Percentiles rank a stretch among this genome's conserved stretches.
Conservation (phyloP, 2,888 invertebrate species). For the Agonum fuliginosum region DNA sequence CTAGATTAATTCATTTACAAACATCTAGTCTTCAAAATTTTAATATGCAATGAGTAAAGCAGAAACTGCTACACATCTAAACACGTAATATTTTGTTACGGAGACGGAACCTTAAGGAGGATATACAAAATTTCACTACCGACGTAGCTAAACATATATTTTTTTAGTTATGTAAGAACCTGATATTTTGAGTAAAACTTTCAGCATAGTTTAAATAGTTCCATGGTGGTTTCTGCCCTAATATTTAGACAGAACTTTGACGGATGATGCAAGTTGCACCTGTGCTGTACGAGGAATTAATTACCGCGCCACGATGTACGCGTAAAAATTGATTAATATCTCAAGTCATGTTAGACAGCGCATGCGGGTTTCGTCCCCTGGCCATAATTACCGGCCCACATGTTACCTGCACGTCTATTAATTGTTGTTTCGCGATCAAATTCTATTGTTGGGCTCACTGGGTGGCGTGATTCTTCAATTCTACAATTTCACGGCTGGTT, state of each 20-base stretch:
- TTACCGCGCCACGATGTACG: slow-evolving; percentile 52
- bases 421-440: slow-evolving; percentile 26
- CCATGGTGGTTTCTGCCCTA: too few species aligned
- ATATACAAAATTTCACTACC: too few species aligned
- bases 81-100: too few species aligned
- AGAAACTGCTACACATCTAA: too few species aligned
- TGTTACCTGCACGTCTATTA: slow-evolving; percentile 30
- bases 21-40: too few species aligned
- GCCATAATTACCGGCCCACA: slow-evolving; percentile 67
- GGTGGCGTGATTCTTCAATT: slow-evolving; percentile 61
- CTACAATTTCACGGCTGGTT: slow-evolving; percentile 62
- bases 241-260: slow-evolving; percentile 52
- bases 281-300: slow-evolving; percentile 50
- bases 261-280: slow-evolving; percentile 45
- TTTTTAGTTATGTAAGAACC: too few species aligned
- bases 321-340: slow-evolving; percentile 53
- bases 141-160: too few species aligned
- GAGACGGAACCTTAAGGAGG: too few species aligned
- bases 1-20: too few species aligned
- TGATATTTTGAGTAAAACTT: too few species aligned
- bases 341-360: slow-evolving; percentile 30
- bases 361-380: slow-evolving; percentile 63
- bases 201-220: too few species aligned
- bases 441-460: slow-evolving; percentile 11
- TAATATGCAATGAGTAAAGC: too few species aligned